A percentile compares a stretch with the other conserved stretches of the same genome.
These are phyloP conservation scores for Stictocephala bisonia DNA, from an alignment of 2,888 invertebrate genomes.

Conservation along the genomic window DNA sequence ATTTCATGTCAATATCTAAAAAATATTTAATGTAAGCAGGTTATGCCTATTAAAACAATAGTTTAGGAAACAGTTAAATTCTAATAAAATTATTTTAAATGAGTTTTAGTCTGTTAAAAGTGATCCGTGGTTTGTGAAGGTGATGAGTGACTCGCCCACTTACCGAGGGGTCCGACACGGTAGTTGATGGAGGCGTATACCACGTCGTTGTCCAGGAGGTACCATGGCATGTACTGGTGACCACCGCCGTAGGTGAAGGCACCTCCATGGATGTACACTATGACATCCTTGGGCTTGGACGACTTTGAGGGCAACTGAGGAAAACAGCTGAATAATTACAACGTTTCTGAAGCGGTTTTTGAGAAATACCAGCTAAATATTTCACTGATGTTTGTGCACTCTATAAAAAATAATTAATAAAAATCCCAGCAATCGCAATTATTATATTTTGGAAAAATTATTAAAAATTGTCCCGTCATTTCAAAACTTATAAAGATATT, in stretches of 20 bases:
- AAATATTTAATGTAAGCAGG: background rate
- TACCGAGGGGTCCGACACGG: conserved; percentile 60
- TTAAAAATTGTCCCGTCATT: no score
- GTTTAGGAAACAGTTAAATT: background rate
- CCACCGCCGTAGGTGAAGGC: conserved; percentile 58
- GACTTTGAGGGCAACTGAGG: background rate
- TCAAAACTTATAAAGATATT: no score
- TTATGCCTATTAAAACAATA: no score
- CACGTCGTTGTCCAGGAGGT: conserved; percentile 59
- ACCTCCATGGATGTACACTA: conserved; percentile 61
- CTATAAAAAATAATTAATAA: no score
- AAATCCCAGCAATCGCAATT: no score
- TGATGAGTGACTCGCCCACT: no score
- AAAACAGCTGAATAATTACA: no score
- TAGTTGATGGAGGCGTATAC: conserved; percentile 61
- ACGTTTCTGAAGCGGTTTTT: no score
- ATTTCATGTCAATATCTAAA: no score
- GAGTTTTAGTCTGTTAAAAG: background rate
- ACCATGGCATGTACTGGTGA: conserved; percentile 56
- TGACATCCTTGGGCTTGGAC: conserved; percentile 58
- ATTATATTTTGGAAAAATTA: no score
- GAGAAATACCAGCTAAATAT: no score
- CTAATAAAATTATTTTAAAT: background rate
- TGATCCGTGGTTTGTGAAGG: background rate
- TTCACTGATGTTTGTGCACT: no score